These are phyloP conservation scores for Musca domestica DNA, from an alignment of 1,140 invertebrate species.

Conservation along the genomic window DNA sequence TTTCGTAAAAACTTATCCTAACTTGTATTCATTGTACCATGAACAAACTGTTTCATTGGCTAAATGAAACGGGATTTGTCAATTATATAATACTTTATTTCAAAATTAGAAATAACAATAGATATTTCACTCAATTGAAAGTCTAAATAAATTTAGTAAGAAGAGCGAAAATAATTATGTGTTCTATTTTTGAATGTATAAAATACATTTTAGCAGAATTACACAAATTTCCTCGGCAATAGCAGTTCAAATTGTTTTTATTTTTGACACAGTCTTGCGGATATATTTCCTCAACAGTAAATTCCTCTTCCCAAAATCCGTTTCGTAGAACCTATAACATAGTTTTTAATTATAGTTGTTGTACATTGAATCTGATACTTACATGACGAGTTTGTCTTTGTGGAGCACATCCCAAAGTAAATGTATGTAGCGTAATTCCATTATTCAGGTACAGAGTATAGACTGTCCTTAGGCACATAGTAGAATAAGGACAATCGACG, in stretches of 20 bases:
- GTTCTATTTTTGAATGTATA: too few species aligned
- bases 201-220: constrained; percentile 55
- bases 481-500: constrained; percentile 74
- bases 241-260: constrained; percentile 61
- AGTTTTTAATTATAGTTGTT: constrained; percentile 2
- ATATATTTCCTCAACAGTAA: constrained; percentile 65
- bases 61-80: too few species aligned
- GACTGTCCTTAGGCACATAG: constrained; percentile 75
- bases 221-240: constrained; percentile 66
- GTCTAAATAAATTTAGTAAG: too few species aligned
- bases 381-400: constrained; percentile 65
- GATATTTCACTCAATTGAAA: too few species aligned
- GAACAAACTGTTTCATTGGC: too few species aligned
- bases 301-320: constrained; percentile 61
- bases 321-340: constrained; percentile 56
- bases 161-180: too few species aligned
- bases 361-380: neutral
- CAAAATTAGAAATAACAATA: too few species aligned
- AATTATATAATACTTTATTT: too few species aligned
- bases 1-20: too few species aligned
- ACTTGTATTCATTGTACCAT: too few species aligned
- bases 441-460: constrained; percentile 61
- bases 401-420: constrained; percentile 69
- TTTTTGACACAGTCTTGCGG: constrained; percentile 62
- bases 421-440: constrained; percentile 62